A percentile compares a stretch with the other conserved stretches of the same genome.
Conservation (phyloP, 2,888 invertebrate genomes). For the Kryphioiulus occultus region DNA sequence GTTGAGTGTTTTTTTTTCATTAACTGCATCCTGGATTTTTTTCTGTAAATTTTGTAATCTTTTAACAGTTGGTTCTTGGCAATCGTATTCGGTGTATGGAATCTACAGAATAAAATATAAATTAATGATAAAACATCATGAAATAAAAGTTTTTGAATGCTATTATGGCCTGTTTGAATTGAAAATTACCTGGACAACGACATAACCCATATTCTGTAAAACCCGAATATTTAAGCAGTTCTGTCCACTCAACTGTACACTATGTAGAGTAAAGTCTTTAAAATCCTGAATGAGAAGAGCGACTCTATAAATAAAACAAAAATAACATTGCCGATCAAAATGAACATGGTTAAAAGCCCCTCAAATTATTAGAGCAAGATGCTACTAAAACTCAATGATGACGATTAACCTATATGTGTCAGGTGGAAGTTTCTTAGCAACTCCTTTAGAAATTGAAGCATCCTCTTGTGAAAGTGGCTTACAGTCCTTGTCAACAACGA, state of each 20-base stretch:
- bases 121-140: not conserved
- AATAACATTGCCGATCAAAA: no score
- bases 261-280: conserved; percentile 46
- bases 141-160: not conserved
- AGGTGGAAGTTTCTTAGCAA: not conserved
- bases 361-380: not conserved
- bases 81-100: conserved; percentile 45
- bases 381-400: not conserved
- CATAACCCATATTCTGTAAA: conserved; percentile 46
- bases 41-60: conserved; percentile 47
- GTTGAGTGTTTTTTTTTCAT: not conserved
- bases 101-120: conserved; percentile 40
- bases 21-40: conserved; percentile 37
- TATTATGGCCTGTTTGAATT: not conserved
- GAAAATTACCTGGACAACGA: conserved; percentile 47
- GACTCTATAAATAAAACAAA: conserved; percentile 43
- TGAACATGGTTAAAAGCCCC: not conserved
- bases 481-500: conserved; percentile 38
- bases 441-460: not conserved
- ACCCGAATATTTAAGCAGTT: conserved; percentile 1
- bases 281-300: conserved; percentile 47
- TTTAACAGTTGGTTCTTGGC: conserved; percentile 43
- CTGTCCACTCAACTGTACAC: conserved; percentile 1
- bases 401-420: not conserved
- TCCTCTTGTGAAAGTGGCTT: conserved; percentile 45